Evolutionary conservation across 2,888 invertebrate species (phyloP).

Genomic region (Acanthosoma haemorrhoidale): DNA sequence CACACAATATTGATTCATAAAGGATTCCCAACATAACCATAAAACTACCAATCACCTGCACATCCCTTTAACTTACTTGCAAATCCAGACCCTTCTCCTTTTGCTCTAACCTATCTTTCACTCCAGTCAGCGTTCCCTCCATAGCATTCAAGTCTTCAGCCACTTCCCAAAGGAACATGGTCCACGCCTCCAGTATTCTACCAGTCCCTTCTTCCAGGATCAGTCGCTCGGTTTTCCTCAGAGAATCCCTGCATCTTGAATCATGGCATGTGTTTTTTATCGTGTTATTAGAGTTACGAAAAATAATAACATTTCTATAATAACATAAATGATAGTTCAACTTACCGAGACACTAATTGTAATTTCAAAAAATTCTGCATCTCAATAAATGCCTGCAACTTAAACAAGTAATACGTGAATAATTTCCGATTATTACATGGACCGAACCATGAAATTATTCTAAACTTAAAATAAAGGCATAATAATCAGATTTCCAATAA

Average conservation of each 20-base stretch:
- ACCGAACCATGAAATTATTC: too few relatives aligned
- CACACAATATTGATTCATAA: not conserved
- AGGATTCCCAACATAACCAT: not conserved
- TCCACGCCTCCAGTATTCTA: constrained; percentile 7
- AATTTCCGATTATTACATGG: too few relatives aligned
- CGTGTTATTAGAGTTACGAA: not conserved
- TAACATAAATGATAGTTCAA: not conserved
- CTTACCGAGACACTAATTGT: not conserved
- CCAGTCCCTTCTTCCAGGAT: not conserved
- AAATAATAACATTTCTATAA: not conserved
- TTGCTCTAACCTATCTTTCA: not conserved
- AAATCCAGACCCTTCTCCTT: not conserved
- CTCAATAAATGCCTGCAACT: not conserved
- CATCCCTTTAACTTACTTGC: not conserved
- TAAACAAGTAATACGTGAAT: too few relatives aligned
- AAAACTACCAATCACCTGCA: not conserved
- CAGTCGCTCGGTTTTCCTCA: constrained; percentile 2
- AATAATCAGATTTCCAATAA: too few relatives aligned
- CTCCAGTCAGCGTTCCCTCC: not conserved
- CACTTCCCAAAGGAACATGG: not conserved
- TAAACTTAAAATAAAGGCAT: too few relatives aligned
- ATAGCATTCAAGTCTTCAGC: not conserved
- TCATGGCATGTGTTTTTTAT: not conserved
- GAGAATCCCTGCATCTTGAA: constrained; percentile 4
- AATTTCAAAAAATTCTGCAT: not conserved